A percentile compares a stretch with the other conserved stretches of the same genome.
Conservation (phyloP, 2,888 invertebrate genomes). For the Notodonta dromedarius region DNA sequence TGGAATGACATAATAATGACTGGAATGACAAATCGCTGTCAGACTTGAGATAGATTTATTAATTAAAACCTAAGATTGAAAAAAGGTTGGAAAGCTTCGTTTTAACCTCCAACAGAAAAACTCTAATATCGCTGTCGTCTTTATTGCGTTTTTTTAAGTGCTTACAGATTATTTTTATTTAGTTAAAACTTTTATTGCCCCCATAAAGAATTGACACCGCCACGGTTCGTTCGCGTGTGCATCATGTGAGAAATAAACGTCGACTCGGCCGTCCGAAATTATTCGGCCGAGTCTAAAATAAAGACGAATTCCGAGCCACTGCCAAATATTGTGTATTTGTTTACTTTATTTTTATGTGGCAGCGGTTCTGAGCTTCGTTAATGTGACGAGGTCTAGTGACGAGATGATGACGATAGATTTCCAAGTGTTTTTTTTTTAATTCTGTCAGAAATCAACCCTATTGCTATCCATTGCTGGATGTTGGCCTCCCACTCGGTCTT, state of each 20-base stretch:
- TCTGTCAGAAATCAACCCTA: neutral
- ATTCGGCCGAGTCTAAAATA: constrained; percentile 52
- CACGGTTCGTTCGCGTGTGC: neutral
- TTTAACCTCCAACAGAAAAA: no score
- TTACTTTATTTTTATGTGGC: constrained; percentile 41
- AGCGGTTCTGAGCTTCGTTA: neutral
- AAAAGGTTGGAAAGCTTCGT: no score
- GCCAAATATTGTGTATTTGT: constrained; percentile 51
- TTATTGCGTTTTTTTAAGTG: no score
- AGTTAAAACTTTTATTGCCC: no score
- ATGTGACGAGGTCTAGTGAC: neutral
- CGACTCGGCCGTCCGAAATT: constrained; percentile 38
- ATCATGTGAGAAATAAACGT: constrained; percentile 15
- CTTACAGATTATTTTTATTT: no score
- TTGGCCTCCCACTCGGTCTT: no score
- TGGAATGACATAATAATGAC: no score
- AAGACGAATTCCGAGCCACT: constrained; percentile 50
- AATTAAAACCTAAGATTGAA: no score
- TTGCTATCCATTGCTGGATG: no score
- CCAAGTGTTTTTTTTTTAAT: neutral
- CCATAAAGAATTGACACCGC: neutral
- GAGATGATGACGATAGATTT: neutral
- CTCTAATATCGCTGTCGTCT: no score
- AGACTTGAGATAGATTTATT: no score
- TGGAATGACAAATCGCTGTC: no score